Base-by-base conservation (phyloP, 2,113 vertebrate genomes). In the Spermophilus dauricus region DNA sequence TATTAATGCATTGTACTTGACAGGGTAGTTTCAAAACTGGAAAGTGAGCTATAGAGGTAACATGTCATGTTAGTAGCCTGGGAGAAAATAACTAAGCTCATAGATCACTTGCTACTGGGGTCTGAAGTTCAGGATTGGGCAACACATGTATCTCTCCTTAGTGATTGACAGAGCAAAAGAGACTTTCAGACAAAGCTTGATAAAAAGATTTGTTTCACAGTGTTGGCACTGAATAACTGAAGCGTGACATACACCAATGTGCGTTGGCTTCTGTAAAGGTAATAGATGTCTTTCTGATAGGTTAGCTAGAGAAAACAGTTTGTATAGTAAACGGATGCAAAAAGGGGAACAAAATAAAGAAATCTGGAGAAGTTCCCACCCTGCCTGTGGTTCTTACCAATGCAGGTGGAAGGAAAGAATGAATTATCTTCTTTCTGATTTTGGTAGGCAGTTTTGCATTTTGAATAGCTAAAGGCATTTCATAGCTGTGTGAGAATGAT, bases 381-480 rank as follows among this genome's bases (percentile, higher is more conserved):
- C 42, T 75, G 97, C 45, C 85, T 95, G 94, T 2, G 9, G 42
- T 37, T 97, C 97, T 98, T 61, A 2, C 56, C 94, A 90, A 89
- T 34, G 77, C 80, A 96, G 84, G 94, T 92, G 61, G 97, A 98
- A 96, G 83, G 91, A 89, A 93, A 91, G 94, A 92, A 97, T 48
- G 45, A 85, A 92, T 95, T 97, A 97, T 98, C 78, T 97, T 95
- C 90, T 97, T 90, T 94, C 65, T 58, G 97, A 93, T 97, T 98
- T 98, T 84, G 93, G 97, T 95, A 98, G 97, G 89, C 96, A 96
- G 86, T 98, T 98, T 97, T 98, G 84, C 77, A 91, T 98, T 94
- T 96, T 95, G 97, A 97, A 95, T 87, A 24, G 45, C 85, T 96
- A 98, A 97, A 80, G 97, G 86, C 95, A 98, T 98, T 98, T 98